Evolutionary conservation across 2,888 invertebrate species (phyloP).

Genomic region (Ectropis crepuscularia): DNA sequence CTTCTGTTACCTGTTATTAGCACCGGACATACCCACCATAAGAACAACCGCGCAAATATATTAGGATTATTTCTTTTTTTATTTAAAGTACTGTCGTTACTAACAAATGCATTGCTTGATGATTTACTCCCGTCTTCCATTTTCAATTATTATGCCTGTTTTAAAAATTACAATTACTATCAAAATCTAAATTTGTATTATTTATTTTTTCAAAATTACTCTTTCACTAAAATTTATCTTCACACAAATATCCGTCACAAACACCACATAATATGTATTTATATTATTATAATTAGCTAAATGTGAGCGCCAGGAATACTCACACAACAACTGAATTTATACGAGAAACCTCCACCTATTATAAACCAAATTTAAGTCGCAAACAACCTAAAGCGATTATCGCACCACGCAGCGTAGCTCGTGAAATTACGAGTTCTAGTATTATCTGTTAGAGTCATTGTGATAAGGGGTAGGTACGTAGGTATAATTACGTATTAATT

Average conservation of each 20-base stretch:
- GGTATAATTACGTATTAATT: slow-evolving; percentile 13
- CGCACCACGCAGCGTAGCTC: slow-evolving; percentile 20
- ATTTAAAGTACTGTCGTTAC: slow-evolving; percentile 21
- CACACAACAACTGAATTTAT: slow-evolving; percentile 29
- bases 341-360: slow-evolving; percentile 28
- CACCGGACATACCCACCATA: slow-evolving; percentile 80
- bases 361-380: slow-evolving; percentile 29
- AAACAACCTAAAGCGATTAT: slow-evolving; percentile 20
- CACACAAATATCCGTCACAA: neutral
- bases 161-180: no score
- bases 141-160: slow-evolving; percentile 22
- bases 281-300: slow-evolving; percentile 9
- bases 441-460: slow-evolving; percentile 25
- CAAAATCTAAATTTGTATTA: no score
- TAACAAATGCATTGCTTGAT: slow-evolving; percentile 31
- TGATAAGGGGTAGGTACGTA: slow-evolving; percentile 15
- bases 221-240: neutral
- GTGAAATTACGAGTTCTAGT: slow-evolving; percentile 34
- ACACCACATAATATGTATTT: slow-evolving; percentile 4
- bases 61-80: slow-evolving; percentile 62
- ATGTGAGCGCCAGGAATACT: slow-evolving; percentile 3
- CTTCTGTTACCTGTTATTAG: slow-evolving; percentile 82
- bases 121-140: slow-evolving; percentile 46
- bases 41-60: slow-evolving; percentile 67
- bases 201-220: no score